phyloP scores from a whole-genome alignment of 2,888 invertebrate genomes.

The Theristus sp. region DNA sequence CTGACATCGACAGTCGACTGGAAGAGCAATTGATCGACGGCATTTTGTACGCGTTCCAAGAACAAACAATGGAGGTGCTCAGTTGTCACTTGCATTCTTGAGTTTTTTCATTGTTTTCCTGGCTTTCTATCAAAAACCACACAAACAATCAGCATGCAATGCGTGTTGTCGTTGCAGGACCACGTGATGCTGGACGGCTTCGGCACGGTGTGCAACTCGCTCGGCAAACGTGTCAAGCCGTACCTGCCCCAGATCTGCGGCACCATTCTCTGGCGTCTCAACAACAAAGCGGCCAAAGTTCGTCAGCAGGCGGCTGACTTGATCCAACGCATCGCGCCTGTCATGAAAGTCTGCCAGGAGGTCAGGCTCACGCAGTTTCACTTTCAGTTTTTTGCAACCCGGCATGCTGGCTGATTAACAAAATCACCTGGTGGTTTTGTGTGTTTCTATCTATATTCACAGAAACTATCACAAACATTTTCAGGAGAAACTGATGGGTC shows the following conservation, averaged over 20 bases:
- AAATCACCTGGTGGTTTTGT: too few relatives aligned
- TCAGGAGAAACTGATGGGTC: slow-evolving; percentile 94
- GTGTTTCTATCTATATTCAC: too few relatives aligned
- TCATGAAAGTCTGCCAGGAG: slow-evolving; percentile 99
- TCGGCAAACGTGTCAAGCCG: slow-evolving; percentile 90
- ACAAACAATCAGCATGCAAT: neutral
- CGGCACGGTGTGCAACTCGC: slow-evolving; percentile 90
- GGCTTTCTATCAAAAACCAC: too few relatives aligned
- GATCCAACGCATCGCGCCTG: slow-evolving; percentile 84
- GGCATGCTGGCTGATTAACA: too few relatives aligned
- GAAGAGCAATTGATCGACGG: slow-evolving; percentile 99
- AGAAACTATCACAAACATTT: too few relatives aligned
- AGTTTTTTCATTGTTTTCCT: neutral
- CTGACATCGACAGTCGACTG: slow-evolving; percentile 87
- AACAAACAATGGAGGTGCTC: slow-evolving; percentile 97
- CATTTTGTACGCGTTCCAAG: slow-evolving; percentile 96
- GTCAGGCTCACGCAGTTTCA: too few relatives aligned
- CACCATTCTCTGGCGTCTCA: slow-evolving; percentile 95
- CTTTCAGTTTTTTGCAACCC: too few relatives aligned
- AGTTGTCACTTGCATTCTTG: too few relatives aligned
- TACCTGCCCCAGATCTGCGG: slow-evolving; percentile 98
- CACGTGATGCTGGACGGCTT: slow-evolving; percentile 99
- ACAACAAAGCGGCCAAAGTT: slow-evolving; percentile 96
- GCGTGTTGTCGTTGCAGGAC: slow-evolving; percentile 43
- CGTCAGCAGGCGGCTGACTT: slow-evolving; percentile 97